Conservation (phyloP, 2,797 vertebrate species). For the Phrynocephalus forsythii region DNA sequence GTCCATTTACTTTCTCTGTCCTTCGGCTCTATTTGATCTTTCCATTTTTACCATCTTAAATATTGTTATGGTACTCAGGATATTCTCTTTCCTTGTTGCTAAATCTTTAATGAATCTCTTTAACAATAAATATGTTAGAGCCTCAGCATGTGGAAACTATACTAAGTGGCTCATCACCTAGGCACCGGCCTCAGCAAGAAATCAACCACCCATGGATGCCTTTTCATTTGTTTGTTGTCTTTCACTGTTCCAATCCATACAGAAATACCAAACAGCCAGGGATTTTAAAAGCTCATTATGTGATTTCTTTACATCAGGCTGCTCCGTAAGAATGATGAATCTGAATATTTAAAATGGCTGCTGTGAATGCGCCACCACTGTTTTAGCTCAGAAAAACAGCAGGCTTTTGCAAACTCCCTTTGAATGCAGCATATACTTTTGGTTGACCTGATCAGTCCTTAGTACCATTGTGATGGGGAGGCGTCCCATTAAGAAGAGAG, state of each 20-base stretch:
- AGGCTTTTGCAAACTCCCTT: background rate
- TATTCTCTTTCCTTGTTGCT: slow-evolving; percentile 42
- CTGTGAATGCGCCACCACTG: slow-evolving; percentile 55
- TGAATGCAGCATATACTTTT: background rate
- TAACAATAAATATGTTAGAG: slow-evolving; percentile 59
- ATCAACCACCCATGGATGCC: slow-evolving; percentile 20
- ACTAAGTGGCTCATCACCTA: slow-evolving; percentile 60
- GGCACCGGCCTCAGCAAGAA: slow-evolving; percentile 60
- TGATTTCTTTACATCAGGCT: slow-evolving; percentile 57
- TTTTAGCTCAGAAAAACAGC: slow-evolving; percentile 54
- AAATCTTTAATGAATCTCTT: slow-evolving; percentile 67
- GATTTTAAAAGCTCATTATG: slow-evolving; percentile 53
- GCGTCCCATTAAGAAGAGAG: too few relatives aligned
- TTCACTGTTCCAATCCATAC: slow-evolving; percentile 53
- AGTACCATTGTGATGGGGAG: background rate
- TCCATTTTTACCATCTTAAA: slow-evolving; percentile 49
- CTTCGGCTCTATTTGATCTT: slow-evolving; percentile 49
- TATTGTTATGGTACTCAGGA: slow-evolving; percentile 28
- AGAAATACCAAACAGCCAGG: slow-evolving; percentile 51
- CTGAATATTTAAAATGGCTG: slow-evolving; percentile 59
- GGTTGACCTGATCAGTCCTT: background rate
- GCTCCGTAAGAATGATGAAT: slow-evolving; percentile 11
- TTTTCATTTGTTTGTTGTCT: slow-evolving; percentile 65
- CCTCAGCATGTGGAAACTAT: slow-evolving; percentile 51
- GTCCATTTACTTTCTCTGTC: background rate